Base-by-base conservation (phyloP, 2,797 vertebrate species). In the Epinephelus awoara region DNA sequence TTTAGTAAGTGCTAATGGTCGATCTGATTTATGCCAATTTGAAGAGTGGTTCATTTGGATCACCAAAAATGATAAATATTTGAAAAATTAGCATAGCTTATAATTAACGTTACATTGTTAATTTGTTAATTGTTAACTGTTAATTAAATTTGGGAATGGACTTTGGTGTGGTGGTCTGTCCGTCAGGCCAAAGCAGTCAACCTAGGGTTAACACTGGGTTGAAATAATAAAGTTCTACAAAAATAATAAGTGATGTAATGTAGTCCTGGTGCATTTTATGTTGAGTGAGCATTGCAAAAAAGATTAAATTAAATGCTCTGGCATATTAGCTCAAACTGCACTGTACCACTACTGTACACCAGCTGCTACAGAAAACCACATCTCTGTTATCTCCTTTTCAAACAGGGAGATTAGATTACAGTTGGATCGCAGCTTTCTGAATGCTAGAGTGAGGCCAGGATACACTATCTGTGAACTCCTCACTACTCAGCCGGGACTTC, bases 321-420 rank as follows among this genome's bases (percentile, higher is more conserved):
- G 9, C 63, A 62, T 42, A 46, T 72, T 51, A 75, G 46, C 29
- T 77, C 58, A 62, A 72, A 71, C 65, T 72, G 50, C 70, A 74
- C 34, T 17, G 21, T n/a, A 72, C 12, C 63, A 56, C 56, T 62
- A 27, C 50, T 27, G 4, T 51, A n/a, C 63, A 78, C 2, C 75
- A 86, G 75, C 83, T 80, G 85, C 75, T 44, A 4, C 3, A 0
- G 12, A 77, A 72, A 5, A 52, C 67, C 23, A 0, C 5, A 2
- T 78, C 42, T 62, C 29, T 55, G 56, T 67, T 18, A 70, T 72
- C 66, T 79, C 21, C 46, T 72, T 69, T 64, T 73, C 58, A 81
- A 78, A 82, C 42, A 72, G n/a, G 11, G 29, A 70, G 51, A 85
- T 87, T 67, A 75, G 49, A 80, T 88, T 64, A 78, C 54, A 79